A percentile compares a stretch with the other conserved stretches of the same genome.
phyloP scores from a whole-genome alignment of 2,888 invertebrate species.

The Bombyx huttoni region DNA sequence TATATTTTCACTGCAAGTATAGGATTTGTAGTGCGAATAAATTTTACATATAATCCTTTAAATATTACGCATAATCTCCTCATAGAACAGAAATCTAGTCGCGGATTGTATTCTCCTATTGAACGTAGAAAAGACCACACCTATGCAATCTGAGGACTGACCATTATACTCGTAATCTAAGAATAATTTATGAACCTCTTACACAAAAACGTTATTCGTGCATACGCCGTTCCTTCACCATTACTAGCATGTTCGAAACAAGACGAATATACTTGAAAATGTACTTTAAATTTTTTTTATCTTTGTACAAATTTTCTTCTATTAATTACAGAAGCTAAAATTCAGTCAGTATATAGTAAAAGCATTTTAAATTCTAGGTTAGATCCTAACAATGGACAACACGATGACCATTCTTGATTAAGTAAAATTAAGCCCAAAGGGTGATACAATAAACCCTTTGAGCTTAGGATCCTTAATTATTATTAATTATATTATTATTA shows the following conservation, averaged over 20 bases:
- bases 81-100: not conserved
- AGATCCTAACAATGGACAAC: slow-evolving; percentile 26
- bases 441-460: slow-evolving; percentile 29
- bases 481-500: slow-evolving; percentile 5
- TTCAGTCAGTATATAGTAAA: no score
- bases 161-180: not conserved
- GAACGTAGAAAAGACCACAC: not conserved
- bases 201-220: no score
- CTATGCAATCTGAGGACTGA: not conserved
- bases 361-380: no score
- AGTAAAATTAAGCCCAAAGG: slow-evolving; percentile 49
- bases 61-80: not conserved
- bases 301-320: no score
- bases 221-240: no score
- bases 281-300: no score
- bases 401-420: slow-evolving; percentile 47
- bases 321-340: no score
- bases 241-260: no score
- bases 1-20: not conserved
- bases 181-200: not conserved
- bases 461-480: slow-evolving; percentile 23
- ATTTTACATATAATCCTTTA: not conserved
- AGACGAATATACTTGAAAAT: no score
- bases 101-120: not conserved
- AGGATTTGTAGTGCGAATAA: not conserved